Conservation (phyloP, 2,888 invertebrate genomes). For the Synanthedon vespiformis region DNA sequence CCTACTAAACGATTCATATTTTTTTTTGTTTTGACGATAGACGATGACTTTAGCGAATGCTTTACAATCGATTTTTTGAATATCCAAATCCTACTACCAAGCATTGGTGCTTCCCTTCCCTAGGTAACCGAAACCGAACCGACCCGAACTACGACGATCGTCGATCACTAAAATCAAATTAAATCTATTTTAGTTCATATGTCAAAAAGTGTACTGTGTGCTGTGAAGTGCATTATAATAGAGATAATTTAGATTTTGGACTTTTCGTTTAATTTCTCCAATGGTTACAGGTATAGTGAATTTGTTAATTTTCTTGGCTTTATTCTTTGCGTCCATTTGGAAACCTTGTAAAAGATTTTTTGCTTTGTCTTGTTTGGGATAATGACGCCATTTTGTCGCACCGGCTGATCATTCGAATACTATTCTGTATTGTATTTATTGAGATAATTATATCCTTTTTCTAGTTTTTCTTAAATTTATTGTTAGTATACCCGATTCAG, state of each 20-base stretch:
- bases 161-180: background rate
- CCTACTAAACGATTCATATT: too few relatives aligned
- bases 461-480: slow-evolving; percentile 3
- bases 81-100: too few relatives aligned
- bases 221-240: background rate
- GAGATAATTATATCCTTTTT: slow-evolving; percentile 5
- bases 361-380: slow-evolving; percentile 51
- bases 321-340: background rate
- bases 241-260: background rate
- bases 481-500: slow-evolving; percentile 1
- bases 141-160: background rate
- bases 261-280: background rate
- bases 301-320: background rate
- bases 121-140: background rate
- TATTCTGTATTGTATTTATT: slow-evolving; percentile 27
- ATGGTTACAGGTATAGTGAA: background rate
- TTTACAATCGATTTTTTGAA: too few relatives aligned
- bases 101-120: background rate
- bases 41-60: too few relatives aligned
- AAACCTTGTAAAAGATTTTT: slow-evolving; percentile 12
- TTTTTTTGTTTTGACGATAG: too few relatives aligned
- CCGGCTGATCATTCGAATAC: slow-evolving; percentile 60
- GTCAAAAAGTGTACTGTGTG: background rate
- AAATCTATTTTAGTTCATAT: slow-evolving; percentile 1
- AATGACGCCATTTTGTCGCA: slow-evolving; percentile 70